Base-by-base conservation (phyloP, 2,113 vertebrate species). In the Salvelinus namaycush region DNA sequence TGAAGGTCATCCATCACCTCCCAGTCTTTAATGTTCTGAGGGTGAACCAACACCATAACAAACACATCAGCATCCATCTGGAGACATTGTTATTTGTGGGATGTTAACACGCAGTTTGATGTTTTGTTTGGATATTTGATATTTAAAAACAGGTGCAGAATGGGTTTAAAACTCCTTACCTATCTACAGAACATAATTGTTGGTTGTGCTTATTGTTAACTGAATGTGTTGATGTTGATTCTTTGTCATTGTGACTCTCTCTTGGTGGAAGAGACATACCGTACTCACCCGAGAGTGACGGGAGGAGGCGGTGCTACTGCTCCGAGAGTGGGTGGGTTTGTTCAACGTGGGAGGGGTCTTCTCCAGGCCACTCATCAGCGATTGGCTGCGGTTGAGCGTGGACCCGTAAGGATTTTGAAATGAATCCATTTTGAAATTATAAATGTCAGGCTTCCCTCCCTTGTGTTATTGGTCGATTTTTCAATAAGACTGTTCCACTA, bases 11-110 rank as follows among this genome's bases (percentile, higher is more conserved):
- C 94, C 86, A 97, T 87, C 77, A 97, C 93, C 87, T 98, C 96
- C 97, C 97, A 99, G 91, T 95, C 88, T 84, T 95, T 95, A 0
- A 94, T 94, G 90, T 91, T 91, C 95, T 95, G 79, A 26, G 12
- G 13, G 59, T 22, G 20, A 73, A 4, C 5, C 0, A 59, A 26
- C 31, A 34, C 26, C 65, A 31, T 16, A 18, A 34, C 18, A 20
- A 68, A 68, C 31, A 68, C 51, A 6, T 29, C 4, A 29, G 5
- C 12, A 26, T 1, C 11, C 29, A 8, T 0, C n/a, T 14, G 20
- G 12, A 39, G 14, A 44, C 3, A 14, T 54, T 18, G 4, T 54
- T 18, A 54, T 54, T 18, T 18, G 51, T 16, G 51, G 16, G 51
- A 18, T 54, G 51, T 54, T 54, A 54, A 54, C 16, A 54, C 4